Evolutionary conservation across 2,888 invertebrate genomes (phyloP), one percentile per base, ranked within the genome.

Genomic region (Ormyrus labotus): DNA sequence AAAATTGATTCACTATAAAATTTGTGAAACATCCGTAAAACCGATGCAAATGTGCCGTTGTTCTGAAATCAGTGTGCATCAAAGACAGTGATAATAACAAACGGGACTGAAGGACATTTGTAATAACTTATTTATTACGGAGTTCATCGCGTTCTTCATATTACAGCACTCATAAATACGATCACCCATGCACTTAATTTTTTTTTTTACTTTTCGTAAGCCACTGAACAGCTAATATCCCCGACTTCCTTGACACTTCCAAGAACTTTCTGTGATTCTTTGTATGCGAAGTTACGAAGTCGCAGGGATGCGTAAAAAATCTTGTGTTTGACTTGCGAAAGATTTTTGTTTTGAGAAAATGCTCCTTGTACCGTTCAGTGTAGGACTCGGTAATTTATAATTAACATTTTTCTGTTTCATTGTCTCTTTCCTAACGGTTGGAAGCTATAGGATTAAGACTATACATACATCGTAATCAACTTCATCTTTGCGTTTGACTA

Each of bases 51-150:
- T 48, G 45, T n/a, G 48, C 45, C 9, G 48, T 51, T 65, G 13
- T 77, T 70, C 13, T 13, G 48, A 60, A 64, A 48, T 63, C 53
- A 34, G 13, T 75, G 75, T 73, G 63, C 58, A 81, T 65, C 78
- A 68, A 70, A 71, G 55, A 47, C 58, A 70, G 63, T 72, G 47
- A 13, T 78, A 71, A 68, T 61, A 70, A 81, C 70, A 74, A 81
- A 78, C 63, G 53, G 60, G 48, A 13, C 51, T 58, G 72, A 34
- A 72, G 61, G 74, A 81, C 78, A 50, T 79, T 79, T 7, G 78
- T 78, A 83, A 83, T 83, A 83, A 84, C 80, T 84, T 82, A 84
- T 84, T 83, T 84, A 84, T 84, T 83, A 83, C 81, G 82, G 69
- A 79, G 81, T 79, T 81, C 64, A 75, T 78, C 72, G 79, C 75